phyloP scores from a whole-genome alignment of 2,888 invertebrate genomes.

The Acheta domesticus region DNA sequence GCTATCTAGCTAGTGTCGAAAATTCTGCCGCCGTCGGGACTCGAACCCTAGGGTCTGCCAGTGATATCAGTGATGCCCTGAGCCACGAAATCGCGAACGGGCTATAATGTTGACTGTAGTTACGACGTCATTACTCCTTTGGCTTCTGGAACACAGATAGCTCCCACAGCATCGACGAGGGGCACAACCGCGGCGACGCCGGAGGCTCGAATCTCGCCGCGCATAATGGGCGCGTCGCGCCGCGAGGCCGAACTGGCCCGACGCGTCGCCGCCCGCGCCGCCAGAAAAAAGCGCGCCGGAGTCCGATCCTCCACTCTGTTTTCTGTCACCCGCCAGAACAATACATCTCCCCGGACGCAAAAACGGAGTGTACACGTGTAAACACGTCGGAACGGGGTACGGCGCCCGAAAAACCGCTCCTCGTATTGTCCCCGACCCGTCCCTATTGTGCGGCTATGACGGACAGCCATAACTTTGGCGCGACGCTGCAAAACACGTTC shows the following conservation, averaged over 20 bases:
- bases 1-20: too few relatives aligned
- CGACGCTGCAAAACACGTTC: conserved; percentile 5
- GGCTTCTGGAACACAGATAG: too few relatives aligned
- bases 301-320: conserved; percentile 18
- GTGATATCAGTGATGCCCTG: too few relatives aligned
- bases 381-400: conserved; percentile 18
- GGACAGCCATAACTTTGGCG: conserved; percentile 18
- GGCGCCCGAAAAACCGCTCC: not conserved
- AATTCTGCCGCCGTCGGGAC: too few relatives aligned
- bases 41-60: too few relatives aligned
- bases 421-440: not conserved
- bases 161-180: not conserved
- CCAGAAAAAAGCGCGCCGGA: not conserved
- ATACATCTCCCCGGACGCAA: not conserved
- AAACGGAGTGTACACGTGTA: conserved; percentile 18
- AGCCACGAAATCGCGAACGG: too few relatives aligned
- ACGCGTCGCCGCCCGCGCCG: not conserved
- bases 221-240: not conserved
- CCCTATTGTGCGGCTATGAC: conserved; percentile 18
- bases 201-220: not conserved
- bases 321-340: conserved; percentile 8
- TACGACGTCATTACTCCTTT: too few relatives aligned
- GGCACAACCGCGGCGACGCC: not conserved
- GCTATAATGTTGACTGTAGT: too few relatives aligned
- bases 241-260: not conserved